Percentiles rank a stretch among this genome's conserved stretches.
These are phyloP conservation scores for Terebella lapidaria DNA, from an alignment of 2,888 invertebrate genomes.

Conservation along the genomic window DNA sequence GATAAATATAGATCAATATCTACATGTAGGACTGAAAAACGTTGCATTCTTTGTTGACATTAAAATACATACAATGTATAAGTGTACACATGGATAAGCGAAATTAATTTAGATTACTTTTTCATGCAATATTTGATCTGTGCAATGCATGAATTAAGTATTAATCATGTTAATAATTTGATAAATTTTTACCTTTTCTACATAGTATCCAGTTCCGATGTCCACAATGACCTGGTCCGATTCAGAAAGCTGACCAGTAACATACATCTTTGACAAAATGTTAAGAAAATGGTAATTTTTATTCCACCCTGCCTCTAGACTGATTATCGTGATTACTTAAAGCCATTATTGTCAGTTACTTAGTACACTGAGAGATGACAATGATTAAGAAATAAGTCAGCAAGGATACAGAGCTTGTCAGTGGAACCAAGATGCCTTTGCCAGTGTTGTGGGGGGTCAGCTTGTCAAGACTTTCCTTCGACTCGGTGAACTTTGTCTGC, in stretches of 20 bases:
- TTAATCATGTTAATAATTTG: too few species aligned
- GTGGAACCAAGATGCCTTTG: constrained; percentile 82
- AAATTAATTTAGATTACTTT: too few species aligned
- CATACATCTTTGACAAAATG: constrained; percentile 79
- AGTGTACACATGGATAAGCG: too few species aligned
- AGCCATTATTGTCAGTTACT: background rate
- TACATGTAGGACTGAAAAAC: too few species aligned
- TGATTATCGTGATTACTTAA: background rate
- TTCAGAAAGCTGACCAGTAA: constrained; percentile 81
- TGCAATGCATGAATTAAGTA: too few species aligned
- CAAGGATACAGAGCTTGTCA: constrained; percentile 77
- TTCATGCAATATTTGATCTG: too few species aligned
- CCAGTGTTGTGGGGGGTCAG: constrained; percentile 72
- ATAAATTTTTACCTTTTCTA: constrained; percentile 86
- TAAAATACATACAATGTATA: too few species aligned
- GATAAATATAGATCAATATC: background rate
- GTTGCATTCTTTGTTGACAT: too few species aligned
- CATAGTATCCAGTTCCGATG: constrained; percentile 95
- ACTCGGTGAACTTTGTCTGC: constrained; percentile 83
- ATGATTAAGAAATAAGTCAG: background rate
- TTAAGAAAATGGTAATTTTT: background rate
- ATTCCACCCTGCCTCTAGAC: background rate
- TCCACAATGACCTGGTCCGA: constrained; percentile 85
- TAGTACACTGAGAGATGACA: background rate
- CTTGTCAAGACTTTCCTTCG: constrained; percentile 68